Evolutionary conservation across 35 echinoderm and acorn worm species (phyloP), one percentile per base, ranked within the genome.

Genomic region (Heliocidaris tuberculata): DNA sequence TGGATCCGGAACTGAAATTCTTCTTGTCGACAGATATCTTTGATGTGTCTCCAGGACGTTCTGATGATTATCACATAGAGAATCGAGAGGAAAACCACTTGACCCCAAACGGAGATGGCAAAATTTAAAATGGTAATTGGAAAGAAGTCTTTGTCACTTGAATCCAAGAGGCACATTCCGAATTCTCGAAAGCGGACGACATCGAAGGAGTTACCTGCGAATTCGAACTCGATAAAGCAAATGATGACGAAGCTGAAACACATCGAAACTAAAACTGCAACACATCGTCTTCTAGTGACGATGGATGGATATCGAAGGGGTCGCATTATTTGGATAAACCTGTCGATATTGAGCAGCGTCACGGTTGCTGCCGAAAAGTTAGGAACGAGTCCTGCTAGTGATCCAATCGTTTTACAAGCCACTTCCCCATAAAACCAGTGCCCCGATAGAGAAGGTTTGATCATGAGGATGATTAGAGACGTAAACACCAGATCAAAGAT

Each of bases 371-470:
- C 9, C 9, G 85, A 86, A 30, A 32, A 86, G 31, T 1, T 13
- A 11, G 13, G 31, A 13, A 21, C 21, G 4, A 86, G 12, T 86
- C 9, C 85, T 24, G 31, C 31, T 11, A 86, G 31, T 9, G 21
- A 86, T 86, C 85, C 85, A 86, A 29, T 86, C 27, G 31, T 24
- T 32, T 86, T 86, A 32, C 85, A 86, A 29, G 31, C 31, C 21
- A 86, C n/a, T 86, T 32, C 31, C 10, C 85, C 85, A 32, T 86
- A 86, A 30, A 30, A 29, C 85, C 85, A 86, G n/a, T 86, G 9
- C n/a, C 85, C 85, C 85, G 85, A 30, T 29, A 86, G 85, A 86
- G 85, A 86, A 86, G 85, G 85, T 32, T 30, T 24, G n/a, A 86
- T 32, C 85, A 86, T 86, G 6, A 86, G 6, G 10, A 86, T 86